A percentile compares a stretch with the other conserved stretches of the same genome.
These are phyloP conservation scores for Hiodon tergisus DNA, from an alignment of 2,113 vertebrate species.

Conservation along the genomic window DNA sequence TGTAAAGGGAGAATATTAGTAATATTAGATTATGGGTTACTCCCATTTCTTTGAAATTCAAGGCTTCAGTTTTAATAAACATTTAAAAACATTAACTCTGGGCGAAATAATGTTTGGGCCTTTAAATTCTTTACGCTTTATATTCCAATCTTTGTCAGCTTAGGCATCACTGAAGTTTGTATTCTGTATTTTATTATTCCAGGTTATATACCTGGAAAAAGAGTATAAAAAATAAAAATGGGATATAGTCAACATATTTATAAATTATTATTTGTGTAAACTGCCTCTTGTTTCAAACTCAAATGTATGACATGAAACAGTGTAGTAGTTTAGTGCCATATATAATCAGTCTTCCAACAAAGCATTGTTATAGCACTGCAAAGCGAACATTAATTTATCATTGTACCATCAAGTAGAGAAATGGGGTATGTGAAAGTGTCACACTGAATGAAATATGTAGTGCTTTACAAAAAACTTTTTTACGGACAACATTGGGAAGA, in stretches of 20 bases:
- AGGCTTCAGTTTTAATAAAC: slow-evolving; percentile 4
- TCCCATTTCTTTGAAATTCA: slow-evolving; percentile 2
- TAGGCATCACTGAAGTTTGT: too few species aligned
- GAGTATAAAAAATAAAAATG: too few species aligned
- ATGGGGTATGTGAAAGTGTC: not conserved
- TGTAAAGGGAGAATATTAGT: not conserved
- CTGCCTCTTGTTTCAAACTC: not conserved
- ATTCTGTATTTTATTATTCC: too few species aligned
- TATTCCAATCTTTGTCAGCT: too few species aligned
- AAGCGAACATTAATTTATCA: not conserved
- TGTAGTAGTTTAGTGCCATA: not conserved
- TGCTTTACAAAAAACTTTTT: not conserved
- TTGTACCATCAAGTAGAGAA: not conserved
- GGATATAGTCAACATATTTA: too few species aligned
- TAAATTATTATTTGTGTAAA: too few species aligned
- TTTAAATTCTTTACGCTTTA: too few species aligned
- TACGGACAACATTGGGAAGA: not conserved
- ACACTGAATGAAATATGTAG: not conserved
- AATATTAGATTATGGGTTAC: not conserved
- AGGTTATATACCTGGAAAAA: too few species aligned
- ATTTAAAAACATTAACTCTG: slow-evolving; percentile 6
- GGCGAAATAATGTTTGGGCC: not conserved
- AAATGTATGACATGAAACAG: not conserved
- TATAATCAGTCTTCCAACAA: not conserved
- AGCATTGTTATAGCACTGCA: not conserved